Conservation (phyloP, 2,113 vertebrate species). For the Psephotus haematonotus region DNA sequence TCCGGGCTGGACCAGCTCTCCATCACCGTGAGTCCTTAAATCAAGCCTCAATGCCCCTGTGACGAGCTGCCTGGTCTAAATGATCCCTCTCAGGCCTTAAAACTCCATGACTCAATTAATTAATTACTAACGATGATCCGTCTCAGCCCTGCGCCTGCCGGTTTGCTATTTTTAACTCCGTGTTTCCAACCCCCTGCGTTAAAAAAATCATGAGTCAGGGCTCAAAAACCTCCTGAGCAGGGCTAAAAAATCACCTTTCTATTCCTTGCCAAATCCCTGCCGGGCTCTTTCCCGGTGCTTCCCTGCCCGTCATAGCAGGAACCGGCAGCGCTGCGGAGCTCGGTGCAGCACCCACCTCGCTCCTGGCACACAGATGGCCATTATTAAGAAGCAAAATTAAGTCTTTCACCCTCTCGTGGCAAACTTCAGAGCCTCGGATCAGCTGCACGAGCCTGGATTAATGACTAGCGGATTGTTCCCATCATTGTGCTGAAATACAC, state of each 20-base stretch:
- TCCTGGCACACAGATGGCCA: constrained; percentile 39
- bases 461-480: constrained; percentile 70
- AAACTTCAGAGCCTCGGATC: constrained; percentile 65
- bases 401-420: constrained; percentile 68
- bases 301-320: neutral
- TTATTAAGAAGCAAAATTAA: constrained; percentile 78
- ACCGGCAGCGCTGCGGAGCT: fast-evolving
- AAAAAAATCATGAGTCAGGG: constrained; percentile 24
- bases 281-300: neutral
- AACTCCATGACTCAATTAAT: constrained; percentile 1
- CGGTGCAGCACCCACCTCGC: neutral
- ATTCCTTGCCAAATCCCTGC: neutral
- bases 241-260: neutral
- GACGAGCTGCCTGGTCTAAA: neutral
- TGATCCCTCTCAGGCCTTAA: neutral
- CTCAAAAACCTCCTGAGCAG: neutral
- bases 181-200: neutral
- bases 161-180: constrained; percentile 34
- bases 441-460: constrained; percentile 56
- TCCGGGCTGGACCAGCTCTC: neutral
- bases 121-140: neutral
- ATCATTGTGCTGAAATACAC: constrained; percentile 61
- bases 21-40: neutral
- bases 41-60: neutral
- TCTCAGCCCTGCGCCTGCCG: neutral